phyloP scores from a whole-genome alignment of 92 coral and sea anemone genomes.

The Isaurus tuberculatus region DNA sequence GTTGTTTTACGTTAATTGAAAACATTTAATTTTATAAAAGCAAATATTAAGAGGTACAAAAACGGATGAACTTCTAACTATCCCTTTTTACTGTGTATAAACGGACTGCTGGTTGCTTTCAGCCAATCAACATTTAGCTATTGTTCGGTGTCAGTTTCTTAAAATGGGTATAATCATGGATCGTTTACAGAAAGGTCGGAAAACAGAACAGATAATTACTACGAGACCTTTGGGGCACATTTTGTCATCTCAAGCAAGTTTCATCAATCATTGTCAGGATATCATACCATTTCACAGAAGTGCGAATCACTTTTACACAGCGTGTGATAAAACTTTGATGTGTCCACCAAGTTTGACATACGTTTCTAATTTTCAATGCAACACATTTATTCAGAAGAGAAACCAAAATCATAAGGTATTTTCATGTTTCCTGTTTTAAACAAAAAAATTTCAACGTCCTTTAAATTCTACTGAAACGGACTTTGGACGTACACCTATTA shows the following conservation, averaged over 20 bases:
- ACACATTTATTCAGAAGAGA: conserved; percentile 29
- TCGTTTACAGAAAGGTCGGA: conserved; percentile 48
- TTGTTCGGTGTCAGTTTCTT: conserved; percentile 39
- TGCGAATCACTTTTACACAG: conserved; percentile 42
- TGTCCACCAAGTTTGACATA: conserved; percentile 34
- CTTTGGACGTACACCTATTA: too few relatives aligned
- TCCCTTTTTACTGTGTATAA: conserved; percentile 45
- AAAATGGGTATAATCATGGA: conserved; percentile 26
- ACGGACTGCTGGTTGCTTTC: conserved; percentile 45
- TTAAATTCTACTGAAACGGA: conserved; percentile 47
- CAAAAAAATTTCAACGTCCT: conserved; percentile 44
- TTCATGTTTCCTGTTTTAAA: conserved; percentile 39
- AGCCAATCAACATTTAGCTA: conserved; percentile 63
- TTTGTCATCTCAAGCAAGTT: conserved; percentile 45
- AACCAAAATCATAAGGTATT: conserved; percentile 53
- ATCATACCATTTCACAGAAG: conserved; percentile 20
- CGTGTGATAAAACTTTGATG: conserved; percentile 35
- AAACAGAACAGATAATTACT: conserved; percentile 39
- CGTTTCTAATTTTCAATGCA: conserved; percentile 39
- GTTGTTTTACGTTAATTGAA: conserved; percentile 23
- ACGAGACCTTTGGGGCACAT: conserved; percentile 35
- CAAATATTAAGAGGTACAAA: conserved; percentile 5
- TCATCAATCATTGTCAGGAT: conserved; percentile 46
- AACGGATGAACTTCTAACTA: conserved; percentile 33
- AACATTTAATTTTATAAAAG: neutral